phyloP scores from a whole-genome alignment of 2,797 vertebrate genomes.

The Cheirogaleus major region DNA sequence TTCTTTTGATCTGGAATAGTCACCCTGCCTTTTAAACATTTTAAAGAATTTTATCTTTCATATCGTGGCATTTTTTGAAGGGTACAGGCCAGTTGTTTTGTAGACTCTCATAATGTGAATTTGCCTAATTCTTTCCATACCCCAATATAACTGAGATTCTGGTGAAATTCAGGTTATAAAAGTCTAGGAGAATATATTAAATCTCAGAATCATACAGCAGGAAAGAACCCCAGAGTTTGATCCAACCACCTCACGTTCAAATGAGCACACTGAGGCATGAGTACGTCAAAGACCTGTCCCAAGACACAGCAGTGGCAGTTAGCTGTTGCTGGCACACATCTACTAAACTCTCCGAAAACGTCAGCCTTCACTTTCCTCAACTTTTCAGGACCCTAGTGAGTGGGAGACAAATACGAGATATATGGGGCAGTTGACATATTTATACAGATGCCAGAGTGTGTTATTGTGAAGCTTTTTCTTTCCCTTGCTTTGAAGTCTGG shows the following conservation, averaged over 20 bases:
- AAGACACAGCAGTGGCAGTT: accelerated
- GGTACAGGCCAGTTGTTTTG: not conserved
- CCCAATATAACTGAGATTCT: not conserved
- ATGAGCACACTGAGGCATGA: not conserved
- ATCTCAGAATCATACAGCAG: not conserved
- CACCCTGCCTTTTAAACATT: not conserved
- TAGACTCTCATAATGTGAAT: not conserved
- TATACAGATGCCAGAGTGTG: slow-evolving; percentile 3
- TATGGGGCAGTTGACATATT: slow-evolving; percentile 26
- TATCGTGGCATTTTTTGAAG: not conserved
- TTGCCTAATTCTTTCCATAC: not conserved
- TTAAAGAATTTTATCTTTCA: not conserved
- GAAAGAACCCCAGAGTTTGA: not conserved
- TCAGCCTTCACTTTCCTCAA: not conserved
- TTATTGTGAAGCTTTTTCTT: slow-evolving; percentile 37
- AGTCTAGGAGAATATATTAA: not conserved
- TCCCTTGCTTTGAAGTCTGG: slow-evolving; percentile 61
- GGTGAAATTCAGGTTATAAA: not conserved
- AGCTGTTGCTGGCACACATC: not conserved
- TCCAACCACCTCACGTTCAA: not conserved
- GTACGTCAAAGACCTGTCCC: not conserved
- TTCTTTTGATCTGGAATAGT: not conserved
- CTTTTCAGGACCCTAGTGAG: not conserved
- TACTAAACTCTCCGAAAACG: not conserved
- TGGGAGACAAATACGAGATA: not conserved